Evolutionary conservation across 2,113 vertebrate genomes (phyloP).

Genomic region (Ictalurus punctatus): DNA sequence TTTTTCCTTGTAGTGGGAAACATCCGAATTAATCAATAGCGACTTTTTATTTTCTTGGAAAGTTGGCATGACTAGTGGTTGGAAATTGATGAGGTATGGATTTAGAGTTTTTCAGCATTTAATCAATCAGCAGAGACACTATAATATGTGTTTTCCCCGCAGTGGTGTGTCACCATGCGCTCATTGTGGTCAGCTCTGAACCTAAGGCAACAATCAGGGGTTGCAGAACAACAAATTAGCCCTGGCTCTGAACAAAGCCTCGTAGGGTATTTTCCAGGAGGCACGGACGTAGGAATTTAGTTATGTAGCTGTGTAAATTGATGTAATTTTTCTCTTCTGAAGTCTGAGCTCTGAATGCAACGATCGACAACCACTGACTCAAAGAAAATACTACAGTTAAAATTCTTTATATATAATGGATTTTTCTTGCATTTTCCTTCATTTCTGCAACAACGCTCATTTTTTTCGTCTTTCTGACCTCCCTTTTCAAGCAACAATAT

Average conservation of each 20-base stretch:
- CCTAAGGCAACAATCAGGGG: constrained; percentile 36
- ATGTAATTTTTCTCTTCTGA: constrained; percentile 1
- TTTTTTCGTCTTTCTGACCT: not conserved
- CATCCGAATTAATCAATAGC: constrained; percentile 7
- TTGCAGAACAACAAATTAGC: constrained; percentile 31
- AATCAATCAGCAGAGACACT: constrained; percentile 33
- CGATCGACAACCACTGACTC: not conserved
- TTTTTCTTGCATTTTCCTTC: not conserved
- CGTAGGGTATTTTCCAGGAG: constrained; percentile 27
- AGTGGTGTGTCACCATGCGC: constrained; percentile 18
- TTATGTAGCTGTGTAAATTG: constrained; percentile 17
- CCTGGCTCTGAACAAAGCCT: constrained; percentile 7
- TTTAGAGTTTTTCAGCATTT: constrained; percentile 39
- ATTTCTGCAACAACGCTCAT: not conserved
- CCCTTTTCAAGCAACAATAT: not conserved
- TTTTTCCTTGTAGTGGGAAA: not conserved
- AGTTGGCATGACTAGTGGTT: not conserved
- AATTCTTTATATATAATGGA: not conserved
- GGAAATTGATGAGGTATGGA: constrained; percentile 34
- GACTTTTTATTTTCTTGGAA: constrained; percentile 9
- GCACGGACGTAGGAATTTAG: constrained; percentile 14
- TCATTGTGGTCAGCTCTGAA: constrained; percentile 23
- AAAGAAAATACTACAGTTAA: not conserved
- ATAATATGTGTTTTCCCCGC: constrained; percentile 11
- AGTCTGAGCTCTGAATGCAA: constrained; percentile 2